Conservation (phyloP, 1,140 invertebrate species). For the Drosophila sechellia region DNA sequence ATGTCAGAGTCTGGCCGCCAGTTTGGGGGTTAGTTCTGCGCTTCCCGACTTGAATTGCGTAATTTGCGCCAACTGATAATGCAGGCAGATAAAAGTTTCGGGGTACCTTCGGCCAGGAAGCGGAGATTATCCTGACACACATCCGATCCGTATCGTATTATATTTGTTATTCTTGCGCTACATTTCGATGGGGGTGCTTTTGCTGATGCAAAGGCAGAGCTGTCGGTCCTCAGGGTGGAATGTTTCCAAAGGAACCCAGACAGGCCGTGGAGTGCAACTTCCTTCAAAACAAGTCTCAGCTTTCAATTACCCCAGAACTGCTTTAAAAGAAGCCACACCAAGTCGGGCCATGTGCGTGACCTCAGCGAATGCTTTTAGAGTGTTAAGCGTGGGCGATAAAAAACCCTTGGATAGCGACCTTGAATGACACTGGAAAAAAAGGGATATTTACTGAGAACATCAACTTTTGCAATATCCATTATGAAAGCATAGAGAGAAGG, state of each 20-base stretch:
- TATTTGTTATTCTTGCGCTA: constrained; percentile 29
- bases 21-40: constrained; percentile 20
- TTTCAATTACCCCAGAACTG: constrained; percentile 35
- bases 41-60: constrained; percentile 64
- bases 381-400: constrained; percentile 28
- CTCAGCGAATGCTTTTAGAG: constrained; percentile 33
- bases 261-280: constrained; percentile 32
- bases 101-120: constrained; percentile 57
- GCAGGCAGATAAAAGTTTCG: constrained; percentile 14
- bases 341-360: constrained; percentile 44
- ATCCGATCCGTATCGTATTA: constrained; percentile 75
- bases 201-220: constrained; percentile 1
- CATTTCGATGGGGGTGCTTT: constrained; percentile 6
- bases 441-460: too few relatives aligned
- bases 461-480: too few relatives aligned
- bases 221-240: constrained; percentile 16
- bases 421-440: constrained; percentile 35
- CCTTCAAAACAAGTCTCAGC: constrained; percentile 34
- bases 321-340: constrained; percentile 24
- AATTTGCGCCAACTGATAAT: constrained; percentile 71
- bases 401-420: constrained; percentile 48
- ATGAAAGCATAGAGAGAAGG: neutral
- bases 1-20: constrained; percentile 59
- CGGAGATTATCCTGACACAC: constrained; percentile 62
- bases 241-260: constrained; percentile 6